Percentiles rank a stretch among this genome's conserved stretches.
Evolutionary conservation across 2,797 vertebrate species (phyloP).

Genomic region (Sarcophilus harrisii): DNA sequence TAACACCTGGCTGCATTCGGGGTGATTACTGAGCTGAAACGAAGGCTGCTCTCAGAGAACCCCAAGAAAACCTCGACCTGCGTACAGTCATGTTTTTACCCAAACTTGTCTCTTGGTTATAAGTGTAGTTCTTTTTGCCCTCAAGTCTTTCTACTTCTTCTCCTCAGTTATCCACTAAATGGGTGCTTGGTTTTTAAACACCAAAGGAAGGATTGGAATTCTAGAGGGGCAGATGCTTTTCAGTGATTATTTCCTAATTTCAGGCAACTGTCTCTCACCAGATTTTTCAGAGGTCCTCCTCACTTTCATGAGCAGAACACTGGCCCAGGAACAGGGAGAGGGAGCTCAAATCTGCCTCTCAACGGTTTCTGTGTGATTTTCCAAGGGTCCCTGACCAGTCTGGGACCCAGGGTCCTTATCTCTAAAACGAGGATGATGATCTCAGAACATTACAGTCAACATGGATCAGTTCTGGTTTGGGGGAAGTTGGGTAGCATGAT

Average conservation of each 20-base stretch:
- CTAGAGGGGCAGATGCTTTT: slow-evolving; percentile 22
- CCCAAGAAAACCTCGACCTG: not conserved
- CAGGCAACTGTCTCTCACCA: not conserved
- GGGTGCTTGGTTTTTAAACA: slow-evolving; percentile 27
- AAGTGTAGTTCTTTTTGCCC: slow-evolving; percentile 21
- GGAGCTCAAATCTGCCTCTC: not conserved
- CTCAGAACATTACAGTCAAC: not conserved
- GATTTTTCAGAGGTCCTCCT: not conserved
- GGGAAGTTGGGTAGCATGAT: not conserved
- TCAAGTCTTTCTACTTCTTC: slow-evolving; percentile 49
- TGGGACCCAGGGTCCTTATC: not conserved
- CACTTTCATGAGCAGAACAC: not conserved
- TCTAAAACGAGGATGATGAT: not conserved
- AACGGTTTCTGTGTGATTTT: not conserved
- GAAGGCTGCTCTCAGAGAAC: too few species aligned
- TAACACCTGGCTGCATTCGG: too few species aligned
- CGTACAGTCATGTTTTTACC: slow-evolving; percentile 37
- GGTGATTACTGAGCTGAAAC: too few species aligned
- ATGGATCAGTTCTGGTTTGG: not conserved
- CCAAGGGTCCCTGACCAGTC: not conserved
- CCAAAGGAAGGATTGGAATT: slow-evolving; percentile 24
- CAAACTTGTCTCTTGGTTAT: not conserved
- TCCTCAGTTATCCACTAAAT: slow-evolving; percentile 33
- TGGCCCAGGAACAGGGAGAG: not conserved
- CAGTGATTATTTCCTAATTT: slow-evolving; percentile 24